Evolutionary conservation across 2,888 invertebrate species (phyloP).

Genomic region (Argynnis bischoffii): DNA sequence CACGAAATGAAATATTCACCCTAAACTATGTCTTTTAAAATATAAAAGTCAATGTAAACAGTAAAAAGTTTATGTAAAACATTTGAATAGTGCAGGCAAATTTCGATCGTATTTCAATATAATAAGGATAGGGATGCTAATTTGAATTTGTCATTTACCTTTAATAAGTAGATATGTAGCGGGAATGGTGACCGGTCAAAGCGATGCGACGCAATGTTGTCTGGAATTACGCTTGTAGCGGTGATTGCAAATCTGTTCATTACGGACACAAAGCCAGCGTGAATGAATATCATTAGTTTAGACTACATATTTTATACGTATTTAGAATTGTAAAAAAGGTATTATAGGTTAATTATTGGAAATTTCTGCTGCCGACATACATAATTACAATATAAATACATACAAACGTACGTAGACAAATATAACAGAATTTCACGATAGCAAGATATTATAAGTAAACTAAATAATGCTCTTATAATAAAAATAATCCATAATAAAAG

Average conservation of each 20-base stretch:
- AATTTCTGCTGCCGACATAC: too few species aligned
- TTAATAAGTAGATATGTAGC: conserved; percentile 7
- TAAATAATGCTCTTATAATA: too few species aligned
- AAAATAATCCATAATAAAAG: too few species aligned
- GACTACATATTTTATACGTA: not conserved
- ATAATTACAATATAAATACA: too few species aligned
- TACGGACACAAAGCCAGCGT: conserved; percentile 21
- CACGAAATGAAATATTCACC: too few species aligned
- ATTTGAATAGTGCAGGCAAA: conserved; percentile 22
- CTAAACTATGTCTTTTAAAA: too few species aligned
- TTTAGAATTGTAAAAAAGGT: too few species aligned
- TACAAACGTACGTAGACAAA: too few species aligned
- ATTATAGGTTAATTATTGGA: too few species aligned
- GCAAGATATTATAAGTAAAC: too few species aligned
- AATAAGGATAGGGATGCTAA: conserved; percentile 14
- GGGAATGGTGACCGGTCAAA: conserved; percentile 41
- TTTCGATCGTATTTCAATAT: conserved; percentile 32
- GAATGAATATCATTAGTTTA: conserved; percentile 17
- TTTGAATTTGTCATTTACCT: conserved; percentile 17
- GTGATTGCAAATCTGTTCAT: conserved; percentile 49
- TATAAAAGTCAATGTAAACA: conserved; percentile 17
- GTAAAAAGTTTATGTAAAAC: not conserved
- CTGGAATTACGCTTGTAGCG: conserved; percentile 52
- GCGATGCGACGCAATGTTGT: conserved; percentile 47
- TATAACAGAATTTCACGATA: too few species aligned